Evolutionary conservation across 2,888 invertebrate genomes (phyloP), one percentile per base, ranked within the genome.

Genomic region (Anthophora plumipes): DNA sequence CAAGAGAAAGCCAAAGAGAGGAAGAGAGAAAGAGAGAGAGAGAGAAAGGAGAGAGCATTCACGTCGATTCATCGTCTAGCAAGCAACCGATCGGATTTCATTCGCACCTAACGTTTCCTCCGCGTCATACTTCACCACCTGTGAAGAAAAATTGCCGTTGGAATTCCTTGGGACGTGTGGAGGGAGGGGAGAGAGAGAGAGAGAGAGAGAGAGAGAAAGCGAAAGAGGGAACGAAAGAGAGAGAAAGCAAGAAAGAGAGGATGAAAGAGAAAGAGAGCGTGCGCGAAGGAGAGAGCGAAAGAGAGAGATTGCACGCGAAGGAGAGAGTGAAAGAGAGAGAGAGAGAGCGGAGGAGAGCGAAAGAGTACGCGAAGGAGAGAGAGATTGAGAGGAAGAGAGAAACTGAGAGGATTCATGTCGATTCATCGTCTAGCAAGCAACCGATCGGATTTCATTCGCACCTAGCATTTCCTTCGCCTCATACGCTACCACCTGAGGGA

Each of bases 401-500:
- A n/a, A n/a, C n/a, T n/a, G n/a, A n/a, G n/a, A n/a, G n/a, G n/a
- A n/a, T n/a, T n/a, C n/a, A n/a, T 37, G 72, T 43, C 70, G 82
- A 81, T 82, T 81, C 70, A 82, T 77, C 67, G 67, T 41, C 59
- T 57, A 41, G 46, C 68, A 39, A 43, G 22, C 63, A 52, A 25
- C 57, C 57, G 67, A 81, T 82, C 70, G 67, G 67, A 73, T 81
- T 82, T 71, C 67, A 59, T 59, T 67, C 67, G 48, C 70, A 20
- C 70, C 70, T 52, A 41, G 1, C 52, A 6, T 7, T 25, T 60
- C 50, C 41, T 61, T 0, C 14, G 14, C 14, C 11, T 31, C 57
- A 22, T 48, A 22, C 46, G 7, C 57, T 17, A 20, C 6, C 17
- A 22, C 41, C 41, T 3, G 25, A 31, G n/a, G 22, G 55, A 55